A percentile compares a stretch with the other conserved stretches of the same genome.
Evolutionary conservation across 2,113 vertebrate species (phyloP).

Genomic region (Xiphophorus hellerii): DNA sequence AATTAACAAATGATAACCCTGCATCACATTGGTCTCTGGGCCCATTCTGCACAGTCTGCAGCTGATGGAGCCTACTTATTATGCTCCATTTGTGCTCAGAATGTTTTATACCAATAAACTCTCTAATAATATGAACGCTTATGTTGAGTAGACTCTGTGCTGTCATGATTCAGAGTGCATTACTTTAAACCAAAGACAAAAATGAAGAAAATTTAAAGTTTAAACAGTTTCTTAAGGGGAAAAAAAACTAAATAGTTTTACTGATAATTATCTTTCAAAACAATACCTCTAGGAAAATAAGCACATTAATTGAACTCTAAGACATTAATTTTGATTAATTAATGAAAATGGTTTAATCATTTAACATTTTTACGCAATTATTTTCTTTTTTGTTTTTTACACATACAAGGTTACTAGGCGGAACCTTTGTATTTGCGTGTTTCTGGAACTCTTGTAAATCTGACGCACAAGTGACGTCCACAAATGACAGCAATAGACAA

Average conservation of each 20-base stretch:
- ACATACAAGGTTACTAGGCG: too few relatives aligned
- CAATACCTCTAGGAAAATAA: too few relatives aligned
- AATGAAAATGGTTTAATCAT: too few relatives aligned
- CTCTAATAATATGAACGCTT: neutral
- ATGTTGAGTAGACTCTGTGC: neutral
- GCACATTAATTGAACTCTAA: too few relatives aligned
- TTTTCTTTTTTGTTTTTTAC: too few relatives aligned
- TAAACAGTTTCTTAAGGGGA: neutral
- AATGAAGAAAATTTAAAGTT: neutral
- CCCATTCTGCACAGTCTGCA: neutral
- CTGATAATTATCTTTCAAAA: too few relatives aligned
- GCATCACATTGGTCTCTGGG: slow-evolving; percentile 4
- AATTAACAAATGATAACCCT: slow-evolving; percentile 61
- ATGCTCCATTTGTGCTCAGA: neutral
- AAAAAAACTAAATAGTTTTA: neutral
- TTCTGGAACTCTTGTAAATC: too few relatives aligned
- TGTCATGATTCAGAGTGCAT: neutral
- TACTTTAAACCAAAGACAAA: neutral
- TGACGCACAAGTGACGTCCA: neutral
- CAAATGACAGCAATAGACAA: neutral
- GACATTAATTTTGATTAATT: too few relatives aligned
- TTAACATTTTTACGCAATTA: too few relatives aligned
- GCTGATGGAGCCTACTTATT: slow-evolving; percentile 3
- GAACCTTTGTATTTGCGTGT: too few relatives aligned
- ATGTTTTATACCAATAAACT: neutral